phyloP scores from a whole-genome alignment of 2,113 vertebrate species.

The Salvelinus alpinus region DNA sequence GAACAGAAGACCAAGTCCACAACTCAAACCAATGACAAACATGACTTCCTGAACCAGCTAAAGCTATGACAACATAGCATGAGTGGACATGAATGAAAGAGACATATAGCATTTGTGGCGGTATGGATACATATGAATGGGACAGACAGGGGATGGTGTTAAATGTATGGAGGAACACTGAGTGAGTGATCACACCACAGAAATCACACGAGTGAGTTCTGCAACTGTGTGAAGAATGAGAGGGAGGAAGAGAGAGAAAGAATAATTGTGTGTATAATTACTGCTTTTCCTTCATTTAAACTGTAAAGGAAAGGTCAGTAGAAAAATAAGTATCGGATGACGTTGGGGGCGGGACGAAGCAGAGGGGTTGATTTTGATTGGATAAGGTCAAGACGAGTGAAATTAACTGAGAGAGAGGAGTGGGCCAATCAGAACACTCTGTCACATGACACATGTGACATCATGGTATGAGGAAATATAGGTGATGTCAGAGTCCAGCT shows the following conservation, averaged over 20 bases:
- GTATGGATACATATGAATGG: conserved; percentile 17
- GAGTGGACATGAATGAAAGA: conserved; percentile 30
- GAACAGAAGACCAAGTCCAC: conserved; percentile 47
- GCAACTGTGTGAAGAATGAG: conserved; percentile 8
- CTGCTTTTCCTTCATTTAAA: conserved; percentile 1
- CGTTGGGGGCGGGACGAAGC: conserved; percentile 2
- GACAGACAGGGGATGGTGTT: conserved; percentile 29
- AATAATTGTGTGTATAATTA: conserved; percentile 45
- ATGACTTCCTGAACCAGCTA: conserved; percentile 38
- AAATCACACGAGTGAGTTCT: conserved; percentile 23
- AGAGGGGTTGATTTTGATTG: conserved; percentile 40
- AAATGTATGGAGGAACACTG: conserved; percentile 24
- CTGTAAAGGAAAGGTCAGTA: conserved; percentile 19
- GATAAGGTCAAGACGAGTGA: conserved; percentile 7
- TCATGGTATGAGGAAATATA: neutral
- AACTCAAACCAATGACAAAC: conserved; percentile 40
- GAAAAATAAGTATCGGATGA: neutral
- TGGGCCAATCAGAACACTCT: conserved; percentile 15
- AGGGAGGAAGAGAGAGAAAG: conserved; percentile 30
- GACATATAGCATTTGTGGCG: neutral
- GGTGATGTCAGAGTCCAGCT: neutral
- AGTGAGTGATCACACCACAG: conserved; percentile 1
- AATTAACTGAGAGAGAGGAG: neutral
- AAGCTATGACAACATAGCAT: conserved; percentile 46
- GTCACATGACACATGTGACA: conserved; percentile 4